Evolutionary conservation across 2,888 invertebrate genomes (phyloP).

Genomic region (Asteroscopus sphinx): DNA sequence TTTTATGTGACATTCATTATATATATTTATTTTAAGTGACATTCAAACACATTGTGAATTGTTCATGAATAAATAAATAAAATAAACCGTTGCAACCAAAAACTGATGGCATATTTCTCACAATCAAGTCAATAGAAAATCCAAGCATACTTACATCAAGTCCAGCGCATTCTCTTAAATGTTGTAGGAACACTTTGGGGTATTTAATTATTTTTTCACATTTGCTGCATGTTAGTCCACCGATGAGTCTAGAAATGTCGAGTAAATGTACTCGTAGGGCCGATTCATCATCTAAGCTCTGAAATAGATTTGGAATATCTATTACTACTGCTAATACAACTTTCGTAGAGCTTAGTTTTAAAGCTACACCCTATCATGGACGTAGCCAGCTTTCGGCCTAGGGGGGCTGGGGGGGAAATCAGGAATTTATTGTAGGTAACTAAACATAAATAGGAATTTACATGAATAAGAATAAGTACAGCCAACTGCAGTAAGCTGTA

Average conservation of each 20-base stretch:
- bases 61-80: too few species aligned
- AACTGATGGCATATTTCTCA: background rate
- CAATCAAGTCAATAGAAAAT: background rate
- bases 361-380: background rate
- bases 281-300: conserved; percentile 65
- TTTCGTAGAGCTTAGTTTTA: background rate
- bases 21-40: too few species aligned
- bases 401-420: too few species aligned
- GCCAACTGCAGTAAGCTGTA: too few species aligned
- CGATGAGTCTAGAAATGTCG: conserved; percentile 53
- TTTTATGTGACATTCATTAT: too few species aligned
- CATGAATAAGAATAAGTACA: too few species aligned
- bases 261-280: conserved; percentile 61
- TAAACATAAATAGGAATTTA: too few species aligned
- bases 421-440: too few species aligned
- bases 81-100: too few species aligned
- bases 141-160: conserved; percentile 22
- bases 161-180: conserved; percentile 53
- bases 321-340: background rate
- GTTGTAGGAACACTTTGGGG: conserved; percentile 64
- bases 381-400: too few species aligned
- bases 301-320: conserved; percentile 44
- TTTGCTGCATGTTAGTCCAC: conserved; percentile 62
- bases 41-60: too few species aligned
- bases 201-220: conserved; percentile 68